Evolutionary conservation across 1,140 invertebrate genomes (phyloP).

Genomic region (Polypedilum pembai): DNA sequence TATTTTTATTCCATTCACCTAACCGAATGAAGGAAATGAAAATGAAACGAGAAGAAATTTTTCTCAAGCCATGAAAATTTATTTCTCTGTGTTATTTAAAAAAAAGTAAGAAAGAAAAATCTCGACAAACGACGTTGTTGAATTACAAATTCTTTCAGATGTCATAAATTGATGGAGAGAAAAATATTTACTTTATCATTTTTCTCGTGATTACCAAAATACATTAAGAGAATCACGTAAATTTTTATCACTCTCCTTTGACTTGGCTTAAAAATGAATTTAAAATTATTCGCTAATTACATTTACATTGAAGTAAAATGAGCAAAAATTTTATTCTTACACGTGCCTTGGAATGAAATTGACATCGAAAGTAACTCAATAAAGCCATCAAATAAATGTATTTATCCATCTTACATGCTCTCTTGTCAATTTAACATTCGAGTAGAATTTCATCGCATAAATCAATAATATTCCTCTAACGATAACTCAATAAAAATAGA

Average conservation of each 20-base stretch:
- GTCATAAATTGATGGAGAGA: constrained; percentile 10
- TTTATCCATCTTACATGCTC: too few species aligned
- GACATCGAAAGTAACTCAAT: too few species aligned
- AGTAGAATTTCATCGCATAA: constrained; percentile 1
- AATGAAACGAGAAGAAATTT: constrained; percentile 11
- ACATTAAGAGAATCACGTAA: constrained; percentile 6
- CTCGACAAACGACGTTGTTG: constrained; percentile 9
- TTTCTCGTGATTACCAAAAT: background rate
- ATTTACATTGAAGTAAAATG: background rate
- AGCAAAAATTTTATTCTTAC: too few species aligned
- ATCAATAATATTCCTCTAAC: constrained; percentile 19
- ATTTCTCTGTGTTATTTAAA: background rate
- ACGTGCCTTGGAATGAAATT: too few species aligned
- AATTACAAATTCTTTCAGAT: constrained; percentile 19
- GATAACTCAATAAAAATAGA: constrained; percentile 22
- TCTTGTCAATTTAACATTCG: background rate
- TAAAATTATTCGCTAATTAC: background rate
- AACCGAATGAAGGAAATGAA: background rate
- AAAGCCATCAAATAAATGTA: too few species aligned
- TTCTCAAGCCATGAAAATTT: background rate
- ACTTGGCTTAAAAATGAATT: too few species aligned
- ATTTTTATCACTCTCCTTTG: background rate
- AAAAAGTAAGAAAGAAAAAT: background rate
- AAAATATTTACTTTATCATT: constrained; percentile 17
- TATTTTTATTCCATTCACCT: background rate